A percentile compares a stretch with the other conserved stretches of the same genome.
Conservation (phyloP, 2,888 invertebrate species). For the Heliconius charithonia region DNA sequence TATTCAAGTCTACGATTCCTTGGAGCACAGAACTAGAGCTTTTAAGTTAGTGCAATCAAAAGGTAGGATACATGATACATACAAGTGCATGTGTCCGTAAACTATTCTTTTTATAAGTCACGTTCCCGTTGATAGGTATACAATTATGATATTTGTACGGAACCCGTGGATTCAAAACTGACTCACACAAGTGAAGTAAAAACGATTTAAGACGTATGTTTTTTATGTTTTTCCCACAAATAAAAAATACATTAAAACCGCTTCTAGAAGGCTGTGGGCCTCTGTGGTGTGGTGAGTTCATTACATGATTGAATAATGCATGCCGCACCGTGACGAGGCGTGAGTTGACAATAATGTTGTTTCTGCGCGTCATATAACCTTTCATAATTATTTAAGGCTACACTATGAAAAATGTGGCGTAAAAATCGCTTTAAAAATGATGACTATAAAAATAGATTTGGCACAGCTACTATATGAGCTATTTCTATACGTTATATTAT, state of each 20-base stretch:
- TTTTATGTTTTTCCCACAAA: not conserved
- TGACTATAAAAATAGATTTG: not conserved
- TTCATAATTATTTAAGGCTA: slow-evolving; percentile 7
- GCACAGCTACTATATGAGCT: not conserved
- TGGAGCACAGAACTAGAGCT: no score
- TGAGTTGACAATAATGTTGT: slow-evolving; percentile 22
- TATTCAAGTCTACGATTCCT: no score
- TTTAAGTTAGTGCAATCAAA: no score
- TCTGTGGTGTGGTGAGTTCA: slow-evolving; percentile 13
- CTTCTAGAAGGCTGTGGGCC: not conserved
- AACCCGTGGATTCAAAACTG: no score
- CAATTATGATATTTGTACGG: no score
- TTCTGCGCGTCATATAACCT: slow-evolving; percentile 11
- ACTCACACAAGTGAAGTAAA: no score
- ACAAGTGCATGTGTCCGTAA: no score
- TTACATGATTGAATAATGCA: slow-evolving; percentile 33
- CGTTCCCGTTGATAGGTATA: no score
- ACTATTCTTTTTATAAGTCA: no score
- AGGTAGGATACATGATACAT: no score
- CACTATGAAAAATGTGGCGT: not conserved
- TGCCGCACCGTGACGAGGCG: slow-evolving; percentile 23
- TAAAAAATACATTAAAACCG: not conserved
- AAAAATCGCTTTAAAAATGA: not conserved
- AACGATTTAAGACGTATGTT: no score
- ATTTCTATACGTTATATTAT: not conserved